Evolutionary conservation across 2,797 vertebrate genomes (phyloP).

Genomic region (Pyrocephalus nanus): DNA sequence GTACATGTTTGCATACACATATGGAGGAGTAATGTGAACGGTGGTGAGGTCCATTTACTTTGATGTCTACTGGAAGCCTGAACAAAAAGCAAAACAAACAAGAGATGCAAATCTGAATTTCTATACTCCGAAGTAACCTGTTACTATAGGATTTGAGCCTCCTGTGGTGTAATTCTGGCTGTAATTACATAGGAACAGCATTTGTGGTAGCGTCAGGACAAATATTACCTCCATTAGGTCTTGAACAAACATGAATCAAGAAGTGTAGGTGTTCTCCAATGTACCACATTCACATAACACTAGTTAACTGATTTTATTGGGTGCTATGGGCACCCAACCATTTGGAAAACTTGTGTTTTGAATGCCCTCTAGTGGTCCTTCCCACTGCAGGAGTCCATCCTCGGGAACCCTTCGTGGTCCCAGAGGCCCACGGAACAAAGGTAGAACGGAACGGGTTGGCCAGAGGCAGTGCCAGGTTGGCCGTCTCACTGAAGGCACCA

Average conservation of each 20-base stretch:
- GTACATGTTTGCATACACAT: constrained; percentile 42
- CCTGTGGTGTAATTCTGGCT: constrained; percentile 24
- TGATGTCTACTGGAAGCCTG: constrained; percentile 53
- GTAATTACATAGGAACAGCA: constrained; percentile 50
- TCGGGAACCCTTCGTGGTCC: neutral
- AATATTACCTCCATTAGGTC: constrained; percentile 32
- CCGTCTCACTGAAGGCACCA: neutral
- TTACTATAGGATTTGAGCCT: constrained; percentile 43
- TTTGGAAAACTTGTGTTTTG: constrained; percentile 11
- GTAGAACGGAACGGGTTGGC: rapidly evolving
- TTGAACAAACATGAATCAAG: constrained; percentile 48
- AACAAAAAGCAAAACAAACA: constrained; percentile 33
- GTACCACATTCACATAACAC: neutral
- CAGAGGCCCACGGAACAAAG: neutral
- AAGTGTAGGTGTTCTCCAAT: constrained; percentile 41
- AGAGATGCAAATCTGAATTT: constrained; percentile 52
- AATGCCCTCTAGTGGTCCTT: constrained; percentile 52
- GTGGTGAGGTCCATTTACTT: constrained; percentile 5
- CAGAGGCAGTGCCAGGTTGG: rapidly evolving
- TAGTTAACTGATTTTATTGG: constrained; percentile 11
- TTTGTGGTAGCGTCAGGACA: constrained; percentile 60
- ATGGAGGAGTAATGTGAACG: neutral
- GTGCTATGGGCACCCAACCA: neutral
- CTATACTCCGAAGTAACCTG: neutral
- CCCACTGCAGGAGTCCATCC: neutral